Evolutionary conservation across 2,797 vertebrate genomes (phyloP).

Genomic region (Chaunax sp.): DNA sequence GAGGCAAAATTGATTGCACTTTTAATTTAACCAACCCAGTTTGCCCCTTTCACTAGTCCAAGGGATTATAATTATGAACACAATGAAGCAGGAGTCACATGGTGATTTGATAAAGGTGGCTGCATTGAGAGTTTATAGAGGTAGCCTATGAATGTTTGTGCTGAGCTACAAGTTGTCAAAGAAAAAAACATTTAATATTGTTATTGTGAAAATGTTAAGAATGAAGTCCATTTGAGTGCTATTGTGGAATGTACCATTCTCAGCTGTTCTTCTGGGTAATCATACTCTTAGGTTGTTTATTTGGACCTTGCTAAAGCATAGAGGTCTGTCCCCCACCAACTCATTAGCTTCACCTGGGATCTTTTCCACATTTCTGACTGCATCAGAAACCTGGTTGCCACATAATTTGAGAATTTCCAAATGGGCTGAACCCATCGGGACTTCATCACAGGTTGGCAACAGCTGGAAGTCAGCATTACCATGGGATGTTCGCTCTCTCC

Average conservation of each 20-base stretch:
- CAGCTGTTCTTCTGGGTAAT: not conserved
- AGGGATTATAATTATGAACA: slow-evolving; percentile 83
- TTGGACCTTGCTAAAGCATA: not conserved
- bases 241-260: not conserved
- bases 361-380: too few relatives aligned
- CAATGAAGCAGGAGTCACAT: slow-evolving; percentile 71
- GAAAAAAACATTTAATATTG: slow-evolving; percentile 8
- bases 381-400: too few relatives aligned
- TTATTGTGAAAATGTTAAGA: slow-evolving; percentile 18
- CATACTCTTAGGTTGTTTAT: not conserved
- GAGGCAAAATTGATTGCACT: slow-evolving; percentile 81
- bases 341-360: too few relatives aligned
- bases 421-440: too few relatives aligned
- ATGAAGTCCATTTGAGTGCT: not conserved
- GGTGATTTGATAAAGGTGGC: slow-evolving; percentile 70
- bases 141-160: slow-evolving; percentile 15
- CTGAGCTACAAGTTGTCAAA: slow-evolving; percentile 18
- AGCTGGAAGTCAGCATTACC: too few relatives aligned
- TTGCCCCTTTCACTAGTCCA: slow-evolving; percentile 79
- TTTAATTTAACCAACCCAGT: slow-evolving; percentile 84
- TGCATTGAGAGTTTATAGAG: slow-evolving; percentile 40
- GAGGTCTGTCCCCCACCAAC: too few relatives aligned
- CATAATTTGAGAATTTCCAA: too few relatives aligned
- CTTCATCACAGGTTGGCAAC: too few relatives aligned
- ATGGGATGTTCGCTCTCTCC: too few relatives aligned